Conservation (phyloP, 2,113 vertebrate species). For the Onychostruthus taczanowskii region DNA sequence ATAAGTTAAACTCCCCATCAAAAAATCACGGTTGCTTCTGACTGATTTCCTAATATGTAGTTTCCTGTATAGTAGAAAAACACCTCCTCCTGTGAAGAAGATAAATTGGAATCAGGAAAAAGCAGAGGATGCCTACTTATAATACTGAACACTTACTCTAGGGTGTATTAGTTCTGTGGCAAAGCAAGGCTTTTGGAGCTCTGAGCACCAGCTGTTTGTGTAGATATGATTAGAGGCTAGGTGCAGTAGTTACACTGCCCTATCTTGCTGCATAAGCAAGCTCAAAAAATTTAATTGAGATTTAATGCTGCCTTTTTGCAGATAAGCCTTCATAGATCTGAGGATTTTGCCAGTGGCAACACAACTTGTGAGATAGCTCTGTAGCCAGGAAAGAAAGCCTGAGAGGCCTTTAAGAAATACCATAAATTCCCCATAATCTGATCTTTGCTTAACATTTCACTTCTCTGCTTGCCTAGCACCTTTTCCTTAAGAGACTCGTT, state of each 20-base stretch:
- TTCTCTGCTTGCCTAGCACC: not conserved
- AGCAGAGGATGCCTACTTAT: not conserved
- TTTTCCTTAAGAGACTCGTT: not conserved
- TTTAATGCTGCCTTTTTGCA: constrained; percentile 7
- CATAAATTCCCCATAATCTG: constrained; percentile 2
- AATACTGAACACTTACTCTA: not conserved
- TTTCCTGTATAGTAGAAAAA: not conserved
- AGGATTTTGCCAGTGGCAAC: constrained; percentile 2
- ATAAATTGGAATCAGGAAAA: not conserved
- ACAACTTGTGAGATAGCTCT: not conserved
- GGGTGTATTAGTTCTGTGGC: not conserved
- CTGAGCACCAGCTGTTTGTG: not conserved
- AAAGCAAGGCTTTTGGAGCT: not conserved
- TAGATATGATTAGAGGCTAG: not conserved
- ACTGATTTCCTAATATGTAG: not conserved
- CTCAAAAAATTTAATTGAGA: not conserved
- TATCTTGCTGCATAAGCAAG: constrained; percentile 10
- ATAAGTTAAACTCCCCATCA: not conserved
- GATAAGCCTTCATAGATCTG: not conserved
- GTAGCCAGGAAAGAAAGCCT: not conserved
- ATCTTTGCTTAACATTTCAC: not conserved
- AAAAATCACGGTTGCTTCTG: not conserved
- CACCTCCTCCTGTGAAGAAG: not conserved
- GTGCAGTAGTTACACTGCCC: not conserved
- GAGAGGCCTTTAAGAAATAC: not conserved